phyloP scores from a whole-genome alignment of 2,113 vertebrate genomes.

The Aspidoscelis tigris region DNA sequence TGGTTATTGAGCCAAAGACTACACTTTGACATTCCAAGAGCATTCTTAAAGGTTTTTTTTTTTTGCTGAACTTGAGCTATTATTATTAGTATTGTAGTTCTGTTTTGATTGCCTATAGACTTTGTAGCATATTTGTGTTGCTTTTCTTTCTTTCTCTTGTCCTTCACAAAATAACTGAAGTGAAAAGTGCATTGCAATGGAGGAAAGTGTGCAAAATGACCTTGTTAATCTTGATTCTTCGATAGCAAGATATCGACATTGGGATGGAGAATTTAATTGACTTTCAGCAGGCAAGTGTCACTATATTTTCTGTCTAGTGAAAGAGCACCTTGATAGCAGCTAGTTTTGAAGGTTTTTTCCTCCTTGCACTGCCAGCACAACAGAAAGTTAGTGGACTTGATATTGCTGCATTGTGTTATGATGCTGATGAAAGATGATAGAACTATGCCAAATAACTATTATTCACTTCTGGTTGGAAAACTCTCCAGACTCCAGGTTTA shows the following conservation, averaged over 20 bases:
- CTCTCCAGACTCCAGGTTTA: background rate
- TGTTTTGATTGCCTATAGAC: background rate
- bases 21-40: background rate
- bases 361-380: background rate
- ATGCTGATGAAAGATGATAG: background rate
- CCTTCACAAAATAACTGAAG: background rate
- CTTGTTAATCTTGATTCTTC: slow-evolving; percentile 28
- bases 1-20: background rate
- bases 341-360: background rate
- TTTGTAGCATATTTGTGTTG: background rate
- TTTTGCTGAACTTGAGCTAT: background rate
- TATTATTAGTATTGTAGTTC: background rate
- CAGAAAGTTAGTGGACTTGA: background rate
- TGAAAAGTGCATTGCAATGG: slow-evolving; percentile 9
- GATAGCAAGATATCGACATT: background rate
- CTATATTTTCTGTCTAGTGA: background rate
- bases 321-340: background rate
- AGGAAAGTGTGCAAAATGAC: slow-evolving; percentile 15
- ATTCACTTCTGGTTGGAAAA: background rate
- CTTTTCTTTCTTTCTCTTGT: background rate
- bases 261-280: background rate
- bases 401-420: background rate
- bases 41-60: background rate
- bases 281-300: background rate
- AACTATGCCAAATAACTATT: background rate